Conservation (phyloP, 2,797 vertebrate species). For the Helostoma temminkii region DNA sequence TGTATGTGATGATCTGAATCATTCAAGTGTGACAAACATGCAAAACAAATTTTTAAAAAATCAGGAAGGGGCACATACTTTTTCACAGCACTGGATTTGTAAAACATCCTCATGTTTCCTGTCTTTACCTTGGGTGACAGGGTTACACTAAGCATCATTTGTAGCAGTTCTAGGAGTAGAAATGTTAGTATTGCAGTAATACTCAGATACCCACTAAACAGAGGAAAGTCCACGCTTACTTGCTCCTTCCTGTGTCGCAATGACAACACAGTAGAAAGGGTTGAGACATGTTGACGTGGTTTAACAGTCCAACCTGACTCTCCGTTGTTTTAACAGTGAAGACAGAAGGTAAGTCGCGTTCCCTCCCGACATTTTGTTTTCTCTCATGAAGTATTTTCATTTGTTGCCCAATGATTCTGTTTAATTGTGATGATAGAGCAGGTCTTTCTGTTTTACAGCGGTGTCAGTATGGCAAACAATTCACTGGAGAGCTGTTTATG, state of each 20-base stretch:
- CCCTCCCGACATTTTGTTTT: neutral
- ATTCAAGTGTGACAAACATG: too few species aligned
- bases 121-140: too few species aligned
- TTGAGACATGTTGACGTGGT: slow-evolving; percentile 8
- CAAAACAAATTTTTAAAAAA: too few species aligned
- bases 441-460: neutral
- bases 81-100: too few species aligned
- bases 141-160: too few species aligned
- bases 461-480: neutral
- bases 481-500: neutral
- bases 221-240: neutral
- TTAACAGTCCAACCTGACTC: neutral
- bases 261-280: neutral
- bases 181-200: neutral
- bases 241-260: slow-evolving; percentile 2
- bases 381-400: neutral
- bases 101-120: too few species aligned
- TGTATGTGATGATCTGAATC: too few species aligned
- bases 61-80: too few species aligned
- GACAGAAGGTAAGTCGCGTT: neutral
- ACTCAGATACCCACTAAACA: neutral
- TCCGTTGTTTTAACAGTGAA: neutral
- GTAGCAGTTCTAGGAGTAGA: neutral
- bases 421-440: neutral
- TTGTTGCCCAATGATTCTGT: too few species aligned